Conservation (phyloP, 2,888 invertebrate genomes). For the Gastracanthus pulcherrimus region DNA sequence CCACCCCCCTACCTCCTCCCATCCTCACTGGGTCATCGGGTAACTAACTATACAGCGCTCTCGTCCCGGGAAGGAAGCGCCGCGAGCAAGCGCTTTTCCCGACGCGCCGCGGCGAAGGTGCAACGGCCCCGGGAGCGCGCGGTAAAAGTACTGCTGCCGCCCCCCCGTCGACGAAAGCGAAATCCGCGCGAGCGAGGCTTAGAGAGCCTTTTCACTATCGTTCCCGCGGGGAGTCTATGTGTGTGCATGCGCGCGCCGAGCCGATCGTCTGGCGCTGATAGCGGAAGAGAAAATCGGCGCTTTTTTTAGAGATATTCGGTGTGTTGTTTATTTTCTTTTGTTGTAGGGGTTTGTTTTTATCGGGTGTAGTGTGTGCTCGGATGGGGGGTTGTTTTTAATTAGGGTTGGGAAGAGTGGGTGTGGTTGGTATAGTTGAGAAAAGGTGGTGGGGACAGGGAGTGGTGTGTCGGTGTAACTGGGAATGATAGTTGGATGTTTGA, state of each 20-base stretch:
- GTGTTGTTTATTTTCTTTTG: background rate
- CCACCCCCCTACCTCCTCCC: too few species aligned
- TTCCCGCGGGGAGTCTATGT: background rate
- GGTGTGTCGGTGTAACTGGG: too few species aligned
- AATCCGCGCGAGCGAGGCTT: constrained; percentile 57
- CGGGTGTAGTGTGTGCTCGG: too few species aligned
- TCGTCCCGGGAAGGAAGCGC: background rate
- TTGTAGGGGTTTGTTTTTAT: background rate
- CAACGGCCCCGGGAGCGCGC: constrained; percentile 7
- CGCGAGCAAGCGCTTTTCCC: constrained; percentile 18
- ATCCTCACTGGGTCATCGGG: constrained; percentile 61
- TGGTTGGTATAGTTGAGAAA: too few species aligned
- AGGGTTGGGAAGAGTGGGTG: too few species aligned
- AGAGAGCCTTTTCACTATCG: constrained; percentile 4
- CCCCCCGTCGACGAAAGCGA: constrained; percentile 70
- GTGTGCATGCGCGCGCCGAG: background rate
- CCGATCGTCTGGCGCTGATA: constrained; percentile 41
- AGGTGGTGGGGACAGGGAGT: too few species aligned
- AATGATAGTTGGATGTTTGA: too few species aligned
- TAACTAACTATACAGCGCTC: constrained; percentile 39
- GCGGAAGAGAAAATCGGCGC: background rate
- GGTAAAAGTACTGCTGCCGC: constrained; percentile 42
- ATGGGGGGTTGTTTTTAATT: too few species aligned
- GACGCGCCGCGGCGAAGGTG: constrained; percentile 15
- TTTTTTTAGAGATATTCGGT: background rate